phyloP scores from a whole-genome alignment of 2,888 invertebrate species.

The Dynastes hyllus region DNA sequence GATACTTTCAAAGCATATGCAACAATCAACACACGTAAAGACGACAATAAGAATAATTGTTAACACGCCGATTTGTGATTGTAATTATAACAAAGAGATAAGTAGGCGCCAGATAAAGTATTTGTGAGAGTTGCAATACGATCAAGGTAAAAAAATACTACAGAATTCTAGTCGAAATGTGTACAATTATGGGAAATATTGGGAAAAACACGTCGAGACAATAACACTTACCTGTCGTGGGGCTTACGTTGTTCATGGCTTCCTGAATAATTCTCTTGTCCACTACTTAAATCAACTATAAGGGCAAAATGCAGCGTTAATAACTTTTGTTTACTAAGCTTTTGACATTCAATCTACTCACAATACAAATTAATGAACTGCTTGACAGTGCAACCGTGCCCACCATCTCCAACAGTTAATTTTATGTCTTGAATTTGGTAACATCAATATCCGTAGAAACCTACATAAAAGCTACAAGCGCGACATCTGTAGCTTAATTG shows the following conservation, averaged over 20 bases:
- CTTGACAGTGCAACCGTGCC: slow-evolving; percentile 28
- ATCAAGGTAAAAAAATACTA: too few relatives aligned
- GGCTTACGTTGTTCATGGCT: slow-evolving; percentile 66
- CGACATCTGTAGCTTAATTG: slow-evolving; percentile 10
- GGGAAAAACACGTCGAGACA: slow-evolving; percentile 5
- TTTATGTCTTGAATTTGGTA: slow-evolving; percentile 13
- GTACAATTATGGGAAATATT: slow-evolving; percentile 1
- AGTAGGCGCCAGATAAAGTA: too few relatives aligned
- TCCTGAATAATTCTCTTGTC: not conserved
- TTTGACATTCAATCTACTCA: slow-evolving; percentile 43
- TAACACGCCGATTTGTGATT: slow-evolving; percentile 14
- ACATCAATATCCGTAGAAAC: not conserved
- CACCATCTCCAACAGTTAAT: slow-evolving; percentile 32
- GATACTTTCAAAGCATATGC: slow-evolving; percentile 52
- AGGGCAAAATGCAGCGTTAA: not conserved
- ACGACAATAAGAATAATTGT: slow-evolving; percentile 8
- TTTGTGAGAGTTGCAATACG: too few relatives aligned
- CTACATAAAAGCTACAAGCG: not conserved
- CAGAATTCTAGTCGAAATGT: too few relatives aligned
- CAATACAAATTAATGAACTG: slow-evolving; percentile 10
- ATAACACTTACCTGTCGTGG: slow-evolving; percentile 63
- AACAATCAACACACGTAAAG: slow-evolving; percentile 47
- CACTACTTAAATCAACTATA: slow-evolving; percentile 16
- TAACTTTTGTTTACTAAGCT: slow-evolving; percentile 43
- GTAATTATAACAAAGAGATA: slow-evolving; percentile 2